These are phyloP conservation scores for Harpalus rubripes DNA, from an alignment of 2,888 invertebrate genomes.

Conservation along the genomic window DNA sequence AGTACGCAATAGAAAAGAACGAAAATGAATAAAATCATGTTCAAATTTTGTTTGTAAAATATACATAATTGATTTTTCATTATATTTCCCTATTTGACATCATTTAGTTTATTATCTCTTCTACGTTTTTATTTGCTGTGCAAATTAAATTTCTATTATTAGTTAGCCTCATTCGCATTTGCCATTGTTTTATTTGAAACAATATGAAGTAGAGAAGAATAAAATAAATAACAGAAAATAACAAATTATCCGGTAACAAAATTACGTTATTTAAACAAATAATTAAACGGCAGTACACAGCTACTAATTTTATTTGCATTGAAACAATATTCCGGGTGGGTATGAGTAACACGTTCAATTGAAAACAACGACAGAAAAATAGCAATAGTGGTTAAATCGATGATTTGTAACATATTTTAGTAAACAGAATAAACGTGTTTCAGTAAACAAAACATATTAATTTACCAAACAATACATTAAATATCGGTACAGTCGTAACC, in stretches of 20 bases:
- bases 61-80: neutral
- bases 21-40: no score
- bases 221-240: neutral
- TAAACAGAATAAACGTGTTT: conserved; percentile 40
- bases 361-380: conserved; percentile 27
- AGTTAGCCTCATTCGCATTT: neutral
- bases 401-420: conserved; percentile 50
- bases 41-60: neutral
- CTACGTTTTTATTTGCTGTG: neutral
- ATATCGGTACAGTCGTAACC: conserved; percentile 36
- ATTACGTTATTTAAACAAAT: conserved; percentile 31
- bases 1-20: no score
- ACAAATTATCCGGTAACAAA: neutral
- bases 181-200: neutral
- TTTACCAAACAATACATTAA: conserved; percentile 52
- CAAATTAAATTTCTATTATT: neutral
- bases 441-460: conserved; percentile 48
- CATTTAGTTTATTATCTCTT: neutral
- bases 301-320: conserved; percentile 33
- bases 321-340: neutral
- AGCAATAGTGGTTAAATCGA: conserved; percentile 34
- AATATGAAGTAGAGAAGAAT: neutral
- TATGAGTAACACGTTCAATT: conserved; percentile 28
- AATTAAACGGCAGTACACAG: conserved; percentile 19
- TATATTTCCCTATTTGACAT: neutral